A percentile compares a stretch with the other conserved stretches of the same genome.
Conservation (phyloP, 2,797 vertebrate species). For the Tolypeutes matacus region DNA sequence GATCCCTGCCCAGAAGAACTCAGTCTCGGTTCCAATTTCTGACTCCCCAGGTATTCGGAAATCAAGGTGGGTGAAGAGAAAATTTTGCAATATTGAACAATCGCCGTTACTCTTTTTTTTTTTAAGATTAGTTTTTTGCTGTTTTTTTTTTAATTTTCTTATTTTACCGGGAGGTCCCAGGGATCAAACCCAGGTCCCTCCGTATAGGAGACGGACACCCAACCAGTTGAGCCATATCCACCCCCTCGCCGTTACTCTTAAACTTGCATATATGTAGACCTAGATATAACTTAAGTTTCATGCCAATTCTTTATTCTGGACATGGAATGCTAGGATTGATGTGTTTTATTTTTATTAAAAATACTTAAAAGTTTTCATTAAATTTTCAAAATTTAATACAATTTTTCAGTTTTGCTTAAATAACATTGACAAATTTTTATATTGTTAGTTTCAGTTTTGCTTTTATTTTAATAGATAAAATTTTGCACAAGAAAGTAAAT, state of each 20-base stretch:
- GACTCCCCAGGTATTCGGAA: neutral
- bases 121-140: no score
- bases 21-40: neutral
- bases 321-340: neutral
- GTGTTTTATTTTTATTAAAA: constrained; percentile 25
- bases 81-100: constrained; percentile 31
- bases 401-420: constrained; percentile 15
- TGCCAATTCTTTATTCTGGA: constrained; percentile 8
- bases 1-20: neutral
- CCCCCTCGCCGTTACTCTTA: neutral
- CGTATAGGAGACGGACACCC: no score
- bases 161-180: no score
- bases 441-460: constrained; percentile 13
- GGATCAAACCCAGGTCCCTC: no score
- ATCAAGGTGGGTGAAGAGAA: neutral
- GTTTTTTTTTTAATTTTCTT: no score
- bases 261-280: neutral
- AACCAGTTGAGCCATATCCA: no score
- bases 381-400: constrained; percentile 34
- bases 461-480: constrained; percentile 8
- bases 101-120: neutral
- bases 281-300: neutral
- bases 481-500: constrained; percentile 34
- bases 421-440: constrained; percentile 13
- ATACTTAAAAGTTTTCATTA: neutral